These are phyloP conservation scores for Catocala nupta DNA, from an alignment of 2,888 invertebrate species.

Conservation along the genomic window DNA sequence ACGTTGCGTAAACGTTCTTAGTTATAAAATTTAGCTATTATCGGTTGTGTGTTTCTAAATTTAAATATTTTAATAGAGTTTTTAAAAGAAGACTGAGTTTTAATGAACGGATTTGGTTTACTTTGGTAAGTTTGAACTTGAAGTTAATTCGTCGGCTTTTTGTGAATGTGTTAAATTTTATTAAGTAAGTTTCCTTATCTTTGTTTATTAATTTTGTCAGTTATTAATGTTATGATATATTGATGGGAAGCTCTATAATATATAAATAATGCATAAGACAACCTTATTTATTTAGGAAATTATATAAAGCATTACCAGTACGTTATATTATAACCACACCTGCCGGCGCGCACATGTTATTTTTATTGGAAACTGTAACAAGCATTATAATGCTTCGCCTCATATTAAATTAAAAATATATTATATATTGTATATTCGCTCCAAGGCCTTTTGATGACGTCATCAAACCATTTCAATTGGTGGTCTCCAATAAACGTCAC, in stretches of 20 bases:
- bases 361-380: slow-evolving; percentile 26
- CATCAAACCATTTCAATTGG: slow-evolving; percentile 51
- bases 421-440: slow-evolving; percentile 16
- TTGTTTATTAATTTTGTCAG: not conserved
- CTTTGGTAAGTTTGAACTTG: slow-evolving; percentile 75
- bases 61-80: slow-evolving; percentile 46
- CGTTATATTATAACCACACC: slow-evolving; percentile 36
- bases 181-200: slow-evolving; percentile 4
- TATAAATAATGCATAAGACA: too few species aligned
- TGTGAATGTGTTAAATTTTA: slow-evolving; percentile 4
- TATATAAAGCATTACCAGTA: slow-evolving; percentile 26
- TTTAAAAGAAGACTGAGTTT: slow-evolving; percentile 62
- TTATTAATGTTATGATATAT: too few species aligned
- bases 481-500: slow-evolving; percentile 48
- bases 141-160: not conserved
- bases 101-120: slow-evolving; percentile 85
- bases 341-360: slow-evolving; percentile 40
- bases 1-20: slow-evolving; percentile 60
- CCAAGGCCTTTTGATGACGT: slow-evolving; percentile 45
- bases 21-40: slow-evolving; percentile 59
- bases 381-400: slow-evolving; percentile 30
- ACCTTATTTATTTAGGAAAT: not conserved
- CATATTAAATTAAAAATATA: slow-evolving; percentile 16
- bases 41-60: slow-evolving; percentile 59
- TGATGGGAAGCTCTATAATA: too few species aligned